Conservation (phyloP, 2,797 vertebrate genomes). For the Ambastaia sidthimunki region DNA sequence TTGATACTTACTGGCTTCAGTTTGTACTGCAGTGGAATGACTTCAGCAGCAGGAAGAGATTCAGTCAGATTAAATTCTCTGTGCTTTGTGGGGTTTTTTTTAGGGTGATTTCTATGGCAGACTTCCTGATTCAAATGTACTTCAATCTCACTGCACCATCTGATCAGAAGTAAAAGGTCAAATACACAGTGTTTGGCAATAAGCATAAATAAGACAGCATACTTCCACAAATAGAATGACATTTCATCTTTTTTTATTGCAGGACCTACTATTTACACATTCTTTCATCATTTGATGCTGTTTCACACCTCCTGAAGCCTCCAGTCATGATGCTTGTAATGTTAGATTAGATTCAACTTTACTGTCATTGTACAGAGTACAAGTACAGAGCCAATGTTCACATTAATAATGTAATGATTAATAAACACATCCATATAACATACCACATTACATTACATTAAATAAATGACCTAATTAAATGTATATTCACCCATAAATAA, state of each 20-base stretch:
- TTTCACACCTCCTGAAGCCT: neutral
- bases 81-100: slow-evolving; percentile 76
- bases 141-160: slow-evolving; percentile 86
- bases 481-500: neutral
- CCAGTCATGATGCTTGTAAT: neutral
- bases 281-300: too few species aligned
- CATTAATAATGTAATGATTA: neutral
- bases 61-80: slow-evolving; percentile 84
- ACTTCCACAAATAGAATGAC: neutral
- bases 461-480: neutral
- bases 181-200: slow-evolving; percentile 5
- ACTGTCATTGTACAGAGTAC: too few species aligned
- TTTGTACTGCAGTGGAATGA: slow-evolving; percentile 76
- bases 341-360: neutral
- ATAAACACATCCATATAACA: neutral
- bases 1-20: slow-evolving; percentile 76
- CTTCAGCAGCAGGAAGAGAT: slow-evolving; percentile 74
- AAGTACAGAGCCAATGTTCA: too few species aligned
- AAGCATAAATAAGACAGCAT: neutral
- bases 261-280: neutral
- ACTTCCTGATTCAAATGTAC: slow-evolving; percentile 71
- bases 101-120: slow-evolving; percentile 62
- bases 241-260: neutral
- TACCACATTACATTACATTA: neutral
- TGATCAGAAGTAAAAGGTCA: slow-evolving; percentile 64